phyloP scores from a whole-genome alignment of 2,888 invertebrate genomes.

The Branchellion lobata region DNA sequence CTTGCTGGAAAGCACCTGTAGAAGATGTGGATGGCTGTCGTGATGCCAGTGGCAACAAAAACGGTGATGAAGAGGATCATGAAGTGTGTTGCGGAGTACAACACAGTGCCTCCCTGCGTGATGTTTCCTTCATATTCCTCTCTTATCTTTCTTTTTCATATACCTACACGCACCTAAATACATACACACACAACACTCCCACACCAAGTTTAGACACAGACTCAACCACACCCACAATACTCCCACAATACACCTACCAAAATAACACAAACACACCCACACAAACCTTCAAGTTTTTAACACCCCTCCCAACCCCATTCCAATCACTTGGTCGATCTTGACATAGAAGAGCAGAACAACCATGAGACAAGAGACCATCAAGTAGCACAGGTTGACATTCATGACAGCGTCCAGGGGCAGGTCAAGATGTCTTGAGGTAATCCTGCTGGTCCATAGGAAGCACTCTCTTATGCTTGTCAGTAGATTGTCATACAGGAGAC shows the following conservation, averaged over 20 bases:
- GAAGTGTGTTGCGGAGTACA: slow-evolving; percentile 31
- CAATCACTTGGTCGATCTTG: slow-evolving; percentile 21
- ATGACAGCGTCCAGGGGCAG: slow-evolving; percentile 3
- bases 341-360: slow-evolving; percentile 30
- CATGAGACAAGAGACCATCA: slow-evolving; percentile 24
- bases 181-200: too few relatives aligned
- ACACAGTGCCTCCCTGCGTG: not conserved
- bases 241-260: too few relatives aligned
- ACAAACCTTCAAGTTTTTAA: too few relatives aligned
- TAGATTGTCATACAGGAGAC: slow-evolving; percentile 21
- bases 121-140: not conserved
- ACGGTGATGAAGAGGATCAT: slow-evolving; percentile 18
- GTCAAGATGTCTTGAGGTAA: slow-evolving; percentile 30
- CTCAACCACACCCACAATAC: too few relatives aligned
- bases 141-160: too few relatives aligned
- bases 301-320: too few relatives aligned
- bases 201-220: too few relatives aligned
- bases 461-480: not conserved
- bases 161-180: too few relatives aligned
- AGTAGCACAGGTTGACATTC: slow-evolving; percentile 28
- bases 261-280: too few relatives aligned
- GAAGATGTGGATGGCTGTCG: not conserved
- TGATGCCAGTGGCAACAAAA: not conserved
- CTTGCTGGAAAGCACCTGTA: not conserved
- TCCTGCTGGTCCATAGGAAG: slow-evolving; percentile 17